Evolutionary conservation across 1,140 invertebrate species (phyloP).

Genomic region (Leptinotarsa texana): DNA sequence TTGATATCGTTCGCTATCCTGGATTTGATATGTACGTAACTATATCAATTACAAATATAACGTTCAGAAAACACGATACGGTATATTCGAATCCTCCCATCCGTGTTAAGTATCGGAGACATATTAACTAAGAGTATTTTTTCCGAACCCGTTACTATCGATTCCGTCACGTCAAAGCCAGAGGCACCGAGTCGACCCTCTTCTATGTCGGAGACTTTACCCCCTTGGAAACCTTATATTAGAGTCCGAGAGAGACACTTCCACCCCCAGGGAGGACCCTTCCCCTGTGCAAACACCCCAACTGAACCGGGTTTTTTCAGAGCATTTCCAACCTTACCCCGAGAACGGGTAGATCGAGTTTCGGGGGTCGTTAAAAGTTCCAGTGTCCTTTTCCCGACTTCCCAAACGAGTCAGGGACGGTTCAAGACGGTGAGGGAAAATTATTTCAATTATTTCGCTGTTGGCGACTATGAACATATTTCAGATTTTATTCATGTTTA

Average conservation of each 20-base stretch:
- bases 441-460: too few species aligned
- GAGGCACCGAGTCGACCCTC: constrained; percentile 31
- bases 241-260: constrained; percentile 31
- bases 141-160: constrained; percentile 20
- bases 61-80: too few species aligned
- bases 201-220: constrained; percentile 34
- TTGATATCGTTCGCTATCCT: too few species aligned
- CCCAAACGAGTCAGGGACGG: not conserved
- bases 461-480: too few species aligned
- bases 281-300: not conserved
- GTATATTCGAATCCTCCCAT: not conserved
- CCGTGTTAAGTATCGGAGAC: not conserved
- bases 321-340: not conserved
- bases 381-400: constrained; percentile 28
- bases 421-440: too few species aligned
- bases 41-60: too few species aligned
- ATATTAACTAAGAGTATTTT: not conserved
- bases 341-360: not conserved
- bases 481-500: too few species aligned
- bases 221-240: constrained; percentile 50
- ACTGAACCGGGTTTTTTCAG: not conserved
- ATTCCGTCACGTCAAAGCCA: constrained; percentile 33
- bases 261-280: constrained; percentile 3
- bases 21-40: too few species aligned
- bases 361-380: constrained; percentile 38